Percentiles rank a stretch among this genome's conserved stretches.
phyloP scores from a whole-genome alignment of 1,140 invertebrate species.

The Epicauta chinensis region DNA sequence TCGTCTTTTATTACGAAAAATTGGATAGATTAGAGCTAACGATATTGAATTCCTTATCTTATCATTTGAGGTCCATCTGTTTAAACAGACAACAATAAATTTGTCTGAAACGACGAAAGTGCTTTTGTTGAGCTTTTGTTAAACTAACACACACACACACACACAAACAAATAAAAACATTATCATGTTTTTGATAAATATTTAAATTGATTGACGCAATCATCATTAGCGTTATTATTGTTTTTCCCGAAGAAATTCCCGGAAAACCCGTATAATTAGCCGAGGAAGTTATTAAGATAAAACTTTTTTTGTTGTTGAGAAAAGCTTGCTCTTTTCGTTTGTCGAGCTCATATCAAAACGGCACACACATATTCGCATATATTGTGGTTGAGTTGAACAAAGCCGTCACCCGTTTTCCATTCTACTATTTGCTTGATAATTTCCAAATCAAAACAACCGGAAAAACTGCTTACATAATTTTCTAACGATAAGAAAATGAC shows the following conservation, averaged over 20 bases:
- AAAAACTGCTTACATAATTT: constrained; percentile 12
- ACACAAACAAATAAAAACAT: too few species aligned
- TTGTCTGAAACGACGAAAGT: neutral
- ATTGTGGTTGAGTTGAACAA: constrained; percentile 19
- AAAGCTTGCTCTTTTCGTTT: constrained; percentile 18
- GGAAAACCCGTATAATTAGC: too few species aligned
- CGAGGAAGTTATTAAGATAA: too few species aligned
- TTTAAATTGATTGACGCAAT: too few species aligned
- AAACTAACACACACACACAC: too few species aligned
- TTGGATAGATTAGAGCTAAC: constrained; percentile 19
- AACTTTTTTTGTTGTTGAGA: neutral
- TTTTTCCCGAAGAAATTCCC: too few species aligned
- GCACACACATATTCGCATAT: neutral
- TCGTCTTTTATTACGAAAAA: constrained; percentile 17
- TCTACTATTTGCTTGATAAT: constrained; percentile 18
- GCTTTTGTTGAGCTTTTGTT: constrained; percentile 13
- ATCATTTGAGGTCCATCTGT: constrained; percentile 18
- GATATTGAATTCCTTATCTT: constrained; percentile 21
- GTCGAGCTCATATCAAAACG: constrained; percentile 14
- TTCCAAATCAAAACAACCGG: constrained; percentile 27
- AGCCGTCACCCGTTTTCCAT: constrained; percentile 23
- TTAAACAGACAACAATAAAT: constrained; percentile 18
- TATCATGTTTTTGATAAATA: too few species aligned
- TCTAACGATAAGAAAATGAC: constrained; percentile 38
- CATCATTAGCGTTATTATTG: too few species aligned